phyloP scores from a whole-genome alignment of 1,140 invertebrate species.

The Macrobrachium rosenbergii region DNA sequence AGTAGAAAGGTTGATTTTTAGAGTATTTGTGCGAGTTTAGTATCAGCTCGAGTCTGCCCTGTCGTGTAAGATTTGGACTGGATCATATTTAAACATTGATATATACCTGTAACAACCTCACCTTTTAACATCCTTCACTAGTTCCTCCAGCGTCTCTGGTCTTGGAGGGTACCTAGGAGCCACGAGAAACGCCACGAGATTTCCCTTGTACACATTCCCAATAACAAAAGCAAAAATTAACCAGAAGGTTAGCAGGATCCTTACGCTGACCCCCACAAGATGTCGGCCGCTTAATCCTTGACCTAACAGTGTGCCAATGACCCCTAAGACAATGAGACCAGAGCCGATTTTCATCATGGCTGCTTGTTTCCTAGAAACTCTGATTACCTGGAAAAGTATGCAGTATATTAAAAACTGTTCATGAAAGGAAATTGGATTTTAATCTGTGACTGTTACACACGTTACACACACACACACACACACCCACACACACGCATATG shows the following conservation, averaged over 20 bases:
- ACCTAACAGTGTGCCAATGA: neutral
- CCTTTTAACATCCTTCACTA: neutral
- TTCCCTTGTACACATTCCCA: neutral
- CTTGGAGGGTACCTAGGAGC: neutral
- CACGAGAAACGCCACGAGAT: neutral
- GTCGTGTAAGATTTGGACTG: no score
- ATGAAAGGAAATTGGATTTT: no score
- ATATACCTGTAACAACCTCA: neutral
- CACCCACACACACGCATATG: no score
- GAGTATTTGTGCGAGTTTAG: no score
- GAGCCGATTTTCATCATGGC: neutral
- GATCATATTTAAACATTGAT: no score
- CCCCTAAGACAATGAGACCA: neutral
- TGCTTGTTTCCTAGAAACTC: neutral
- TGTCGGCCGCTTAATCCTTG: neutral
- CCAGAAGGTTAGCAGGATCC: neutral
- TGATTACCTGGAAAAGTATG: neutral
- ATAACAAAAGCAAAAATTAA: neutral
- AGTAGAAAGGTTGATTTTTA: no score
- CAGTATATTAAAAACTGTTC: no score
- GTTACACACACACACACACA: no score
- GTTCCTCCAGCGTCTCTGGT: slow-evolving; percentile 4
- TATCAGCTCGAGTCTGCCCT: no score
- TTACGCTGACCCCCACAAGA: no score
- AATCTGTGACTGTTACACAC: no score